These are phyloP conservation scores for Carduelis carduelis DNA, from an alignment of 2,797 vertebrate genomes.

Conservation along the genomic window DNA sequence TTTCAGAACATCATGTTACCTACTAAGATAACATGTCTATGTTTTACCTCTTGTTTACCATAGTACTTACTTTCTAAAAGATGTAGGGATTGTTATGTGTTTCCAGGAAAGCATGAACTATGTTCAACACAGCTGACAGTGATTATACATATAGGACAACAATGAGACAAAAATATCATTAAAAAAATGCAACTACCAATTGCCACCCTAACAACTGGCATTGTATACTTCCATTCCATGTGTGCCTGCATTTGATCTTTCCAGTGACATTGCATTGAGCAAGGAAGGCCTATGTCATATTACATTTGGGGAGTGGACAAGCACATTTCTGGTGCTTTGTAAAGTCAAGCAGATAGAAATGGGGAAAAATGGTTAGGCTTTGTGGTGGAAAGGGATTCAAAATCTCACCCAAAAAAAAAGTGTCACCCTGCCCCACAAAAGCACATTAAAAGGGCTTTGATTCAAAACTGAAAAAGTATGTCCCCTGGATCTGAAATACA, in stretches of 20 bases:
- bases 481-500: background rate
- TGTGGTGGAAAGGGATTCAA: background rate
- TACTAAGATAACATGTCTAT: background rate
- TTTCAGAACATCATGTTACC: background rate
- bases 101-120: background rate
- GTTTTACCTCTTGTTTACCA: background rate
- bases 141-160: background rate
- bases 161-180: background rate
- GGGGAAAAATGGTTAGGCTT: background rate
- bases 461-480: background rate
- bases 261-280: background rate
- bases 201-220: rapidly evolving
- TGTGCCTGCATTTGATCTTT: background rate
- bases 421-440: rapidly evolving
- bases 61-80: background rate
- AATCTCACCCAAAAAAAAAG: background rate
- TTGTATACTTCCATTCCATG: background rate
- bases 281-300: background rate
- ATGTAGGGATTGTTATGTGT: background rate
- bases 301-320: background rate
- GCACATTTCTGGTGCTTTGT: background rate
- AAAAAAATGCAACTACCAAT: background rate
- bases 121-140: background rate
- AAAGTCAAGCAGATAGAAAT: background rate
- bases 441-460: rapidly evolving